Evolutionary conservation across 1,140 invertebrate genomes (phyloP).

Genomic region (Leucophenga varia): DNA sequence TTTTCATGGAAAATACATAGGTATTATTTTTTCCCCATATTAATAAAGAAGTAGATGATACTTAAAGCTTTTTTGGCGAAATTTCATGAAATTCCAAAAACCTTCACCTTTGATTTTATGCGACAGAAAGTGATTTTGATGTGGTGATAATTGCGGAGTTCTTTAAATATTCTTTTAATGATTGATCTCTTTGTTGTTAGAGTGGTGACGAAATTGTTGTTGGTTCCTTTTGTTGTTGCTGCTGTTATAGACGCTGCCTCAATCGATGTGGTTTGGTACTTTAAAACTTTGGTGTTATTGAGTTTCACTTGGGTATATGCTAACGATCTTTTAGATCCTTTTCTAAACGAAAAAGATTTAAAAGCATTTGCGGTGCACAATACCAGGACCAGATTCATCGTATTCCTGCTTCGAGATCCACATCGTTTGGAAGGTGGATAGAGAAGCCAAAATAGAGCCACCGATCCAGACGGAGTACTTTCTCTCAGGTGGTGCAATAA

Average conservation of each 20-base stretch:
- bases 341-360: conserved; percentile 57
- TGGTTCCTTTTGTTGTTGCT: conserved; percentile 21
- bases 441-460: conserved; percentile 76
- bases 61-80: too few species aligned
- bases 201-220: background rate
- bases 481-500: conserved; percentile 89
- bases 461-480: conserved; percentile 87
- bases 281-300: background rate
- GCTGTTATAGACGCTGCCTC: conserved; percentile 17
- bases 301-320: too few species aligned
- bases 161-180: conserved; percentile 11
- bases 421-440: conserved; percentile 84
- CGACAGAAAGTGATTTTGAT: too few species aligned
- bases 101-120: too few species aligned
- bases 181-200: conserved; percentile 7
- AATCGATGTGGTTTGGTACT: too few species aligned
- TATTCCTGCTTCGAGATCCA: conserved; percentile 82
- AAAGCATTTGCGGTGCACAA: conserved; percentile 72
- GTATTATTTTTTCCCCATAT: too few species aligned
- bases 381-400: conserved; percentile 71
- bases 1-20: too few species aligned
- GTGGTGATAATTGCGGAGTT: conserved; percentile 1
- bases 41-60: too few species aligned
- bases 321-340: too few species aligned
- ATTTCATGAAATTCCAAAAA: too few species aligned